Percentiles rank a stretch among this genome's conserved stretches.
These are phyloP conservation scores for Phyllostomus discolor DNA, from an alignment of 2,113 vertebrate genomes.

Conservation along the genomic window DNA sequence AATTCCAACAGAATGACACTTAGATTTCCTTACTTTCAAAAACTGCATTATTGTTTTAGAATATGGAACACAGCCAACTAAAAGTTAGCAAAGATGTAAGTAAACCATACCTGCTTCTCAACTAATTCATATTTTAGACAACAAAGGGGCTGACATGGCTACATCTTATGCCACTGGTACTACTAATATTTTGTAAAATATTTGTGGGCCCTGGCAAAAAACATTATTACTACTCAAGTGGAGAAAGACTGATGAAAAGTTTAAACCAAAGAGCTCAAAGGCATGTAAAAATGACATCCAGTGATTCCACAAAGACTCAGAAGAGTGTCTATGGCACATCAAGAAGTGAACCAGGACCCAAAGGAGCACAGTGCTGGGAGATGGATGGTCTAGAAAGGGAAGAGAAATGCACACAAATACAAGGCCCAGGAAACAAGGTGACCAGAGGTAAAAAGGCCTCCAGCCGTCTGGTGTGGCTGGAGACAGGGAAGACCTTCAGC, in stretches of 20 bases:
- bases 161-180: neutral
- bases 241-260: neutral
- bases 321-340: neutral
- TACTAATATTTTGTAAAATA: neutral
- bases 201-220: neutral
- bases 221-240: neutral
- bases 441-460: neutral
- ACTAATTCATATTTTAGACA: neutral
- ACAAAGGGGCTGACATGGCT: neutral
- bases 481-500: neutral
- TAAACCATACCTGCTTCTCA: neutral
- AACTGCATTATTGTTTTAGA: neutral
- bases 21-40: neutral
- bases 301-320: neutral
- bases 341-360: neutral
- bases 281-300: neutral
- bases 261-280: neutral
- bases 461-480: neutral
- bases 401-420: neutral
- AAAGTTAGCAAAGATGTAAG: neutral
- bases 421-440: neutral
- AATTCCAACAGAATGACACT: neutral
- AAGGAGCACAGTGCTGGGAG: neutral
- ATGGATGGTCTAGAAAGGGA: neutral
- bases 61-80: neutral